Percentiles rank a stretch among this genome's conserved stretches.
Conservation (phyloP, 2,797 vertebrate species). For the Poecilia wingei region DNA sequence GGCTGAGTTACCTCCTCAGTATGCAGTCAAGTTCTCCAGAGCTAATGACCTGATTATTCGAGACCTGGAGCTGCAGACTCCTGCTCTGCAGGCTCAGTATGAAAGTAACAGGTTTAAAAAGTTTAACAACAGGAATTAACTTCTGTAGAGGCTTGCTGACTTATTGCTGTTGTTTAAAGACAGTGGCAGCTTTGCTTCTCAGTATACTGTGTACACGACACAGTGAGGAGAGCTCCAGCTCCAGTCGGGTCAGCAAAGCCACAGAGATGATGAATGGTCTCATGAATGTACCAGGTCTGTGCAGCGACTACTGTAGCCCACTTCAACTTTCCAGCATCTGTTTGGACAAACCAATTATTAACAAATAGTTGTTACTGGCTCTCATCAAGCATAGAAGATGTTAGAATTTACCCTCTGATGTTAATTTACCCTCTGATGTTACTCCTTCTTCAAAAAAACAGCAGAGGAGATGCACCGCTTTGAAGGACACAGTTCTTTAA, state of each 20-base stretch:
- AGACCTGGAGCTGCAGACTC: neutral
- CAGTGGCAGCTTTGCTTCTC: constrained; percentile 43
- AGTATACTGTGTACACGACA: constrained; percentile 58
- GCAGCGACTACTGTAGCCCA: constrained; percentile 56
- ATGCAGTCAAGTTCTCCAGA: neutral
- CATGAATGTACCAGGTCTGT: constrained; percentile 52
- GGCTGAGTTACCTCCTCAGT: neutral
- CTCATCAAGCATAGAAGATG: neutral
- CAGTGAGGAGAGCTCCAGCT: constrained; percentile 17
- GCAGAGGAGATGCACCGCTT: neutral
- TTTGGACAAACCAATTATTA: constrained; percentile 36
- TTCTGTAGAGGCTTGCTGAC: constrained; percentile 18
- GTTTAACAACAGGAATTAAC: constrained; percentile 14
- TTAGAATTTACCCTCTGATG: neutral
- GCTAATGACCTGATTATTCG: neutral
- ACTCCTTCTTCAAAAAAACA: neutral
- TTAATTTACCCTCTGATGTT: neutral
- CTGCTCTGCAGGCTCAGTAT: neutral
- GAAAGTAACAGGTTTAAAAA: constrained; percentile 12
- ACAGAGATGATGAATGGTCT: constrained; percentile 61
- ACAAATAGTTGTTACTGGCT: constrained; percentile 31
- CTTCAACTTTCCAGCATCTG: constrained; percentile 51
- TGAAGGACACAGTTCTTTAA: constrained; percentile 33
- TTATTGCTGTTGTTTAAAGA: constrained; percentile 55
- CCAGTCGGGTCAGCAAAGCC: constrained; percentile 56